phyloP scores from a whole-genome alignment of 2,888 invertebrate genomes.

The Stenodera caucasica region DNA sequence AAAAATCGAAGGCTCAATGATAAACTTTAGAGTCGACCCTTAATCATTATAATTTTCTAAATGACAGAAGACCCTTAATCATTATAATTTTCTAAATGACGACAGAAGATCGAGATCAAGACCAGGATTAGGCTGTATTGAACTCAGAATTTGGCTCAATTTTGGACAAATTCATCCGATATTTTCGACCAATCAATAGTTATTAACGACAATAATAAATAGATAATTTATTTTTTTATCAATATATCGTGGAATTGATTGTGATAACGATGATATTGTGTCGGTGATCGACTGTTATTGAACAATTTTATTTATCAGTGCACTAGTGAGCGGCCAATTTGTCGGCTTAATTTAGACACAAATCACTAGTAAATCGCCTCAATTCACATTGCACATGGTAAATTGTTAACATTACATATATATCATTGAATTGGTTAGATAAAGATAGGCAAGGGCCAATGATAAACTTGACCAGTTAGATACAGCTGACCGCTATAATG shows the following conservation, averaged over 20 bases:
- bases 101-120: no score
- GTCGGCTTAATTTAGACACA: conserved; percentile 47
- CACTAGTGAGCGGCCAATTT: conserved; percentile 39
- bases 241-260: not conserved
- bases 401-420: conserved; percentile 5
- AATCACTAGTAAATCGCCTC: conserved; percentile 49
- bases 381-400: conserved; percentile 37
- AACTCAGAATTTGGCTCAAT: no score
- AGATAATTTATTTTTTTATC: no score
- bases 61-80: no score
- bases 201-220: no score
- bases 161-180: no score
- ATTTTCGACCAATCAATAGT: no score
- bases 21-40: no score
- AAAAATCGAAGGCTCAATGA: no score
- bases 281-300: conserved; percentile 17
- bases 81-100: no score
- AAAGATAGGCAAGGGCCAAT: conserved; percentile 32
- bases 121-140: no score
- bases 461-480: conserved; percentile 50
- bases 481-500: conserved; percentile 50
- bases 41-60: no score
- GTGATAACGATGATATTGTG: not conserved
- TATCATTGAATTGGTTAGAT: conserved; percentile 14
- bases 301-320: conserved; percentile 28